Base-by-base conservation (phyloP, 2,797 vertebrate species). In the Scomberomorus guttatus region DNA sequence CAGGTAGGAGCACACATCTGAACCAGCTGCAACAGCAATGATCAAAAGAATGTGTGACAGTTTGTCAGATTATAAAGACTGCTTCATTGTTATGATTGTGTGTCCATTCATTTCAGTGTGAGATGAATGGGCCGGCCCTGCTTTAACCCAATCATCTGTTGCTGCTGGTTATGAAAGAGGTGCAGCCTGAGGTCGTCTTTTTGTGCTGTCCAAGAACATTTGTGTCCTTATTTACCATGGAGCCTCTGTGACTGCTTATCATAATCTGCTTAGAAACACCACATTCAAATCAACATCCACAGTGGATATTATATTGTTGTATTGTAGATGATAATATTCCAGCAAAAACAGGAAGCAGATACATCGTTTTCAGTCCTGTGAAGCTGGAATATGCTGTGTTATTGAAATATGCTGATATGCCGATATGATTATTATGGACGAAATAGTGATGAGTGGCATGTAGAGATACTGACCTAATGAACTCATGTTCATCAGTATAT, bases 221-320 rank as follows among this genome's bases (percentile, higher is more conserved):
- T 48, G 55, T 72, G 65, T 76, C 75, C 39, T 58, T 66, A 71
- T 76, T 69, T 70, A 18, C 22, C 60, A 39, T 18, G n/a, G 22
- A 69, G 54, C 58, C 63, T 46, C 29, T 62, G 55, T 32, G 15
- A 48, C 22, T 3, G 24, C 60, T 73, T 58, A 9, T 77, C 34
- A 51, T 79, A 77, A 81, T 81, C 82, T 39, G 24, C 54, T 80
- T 78, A 84, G 50, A 75, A 65, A 77, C 5, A 9, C 44, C 60
- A 65, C 39, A 71, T 72, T 80, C 17, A 61, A 79, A 48, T 14
- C 48, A 42, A 29, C 24, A 6, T 29, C 58, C 60, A 24, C 24
- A 63, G 10, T 22, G 50, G 17, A 51, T 1, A 18, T 37, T 18
- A 14, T 50, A 66, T 37, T 74, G 69, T 66, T 62, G 72, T 76